A percentile compares a stretch with the other conserved stretches of the same genome.
phyloP scores from a whole-genome alignment of 2,797 vertebrate genomes.

The Danio choprae region DNA sequence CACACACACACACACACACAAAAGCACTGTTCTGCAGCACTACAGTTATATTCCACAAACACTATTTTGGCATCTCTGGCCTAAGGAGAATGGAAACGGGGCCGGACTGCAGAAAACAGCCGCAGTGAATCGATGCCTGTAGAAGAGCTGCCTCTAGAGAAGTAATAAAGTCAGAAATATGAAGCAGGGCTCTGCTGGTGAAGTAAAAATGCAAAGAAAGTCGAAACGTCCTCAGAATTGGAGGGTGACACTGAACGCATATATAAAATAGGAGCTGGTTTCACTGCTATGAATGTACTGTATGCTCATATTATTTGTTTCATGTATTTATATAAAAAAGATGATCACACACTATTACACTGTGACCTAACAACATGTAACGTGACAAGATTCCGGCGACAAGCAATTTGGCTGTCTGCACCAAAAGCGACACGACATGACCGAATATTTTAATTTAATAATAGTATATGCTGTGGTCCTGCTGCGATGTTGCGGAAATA shows the following conservation, averaged over 20 bases:
- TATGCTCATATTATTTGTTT: not conserved
- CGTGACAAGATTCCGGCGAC: too few species aligned
- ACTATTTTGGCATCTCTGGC: conserved; percentile 32
- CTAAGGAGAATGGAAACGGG: not conserved
- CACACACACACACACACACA: conserved; percentile 36
- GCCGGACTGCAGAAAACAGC: conserved; percentile 23
- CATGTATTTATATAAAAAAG: not conserved
- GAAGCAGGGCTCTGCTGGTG: not conserved
- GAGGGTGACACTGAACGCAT: not conserved
- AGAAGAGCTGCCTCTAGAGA: conserved; percentile 26
- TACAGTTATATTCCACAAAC: conserved; percentile 31
- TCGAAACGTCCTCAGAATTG: not conserved
- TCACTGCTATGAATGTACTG: not conserved
- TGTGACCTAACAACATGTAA: too few species aligned
- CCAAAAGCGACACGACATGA: too few species aligned
- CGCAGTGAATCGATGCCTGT: conserved; percentile 26
- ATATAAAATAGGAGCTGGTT: not conserved
- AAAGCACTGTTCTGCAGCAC: conserved; percentile 16
- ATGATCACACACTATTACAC: not conserved
- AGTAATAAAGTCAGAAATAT: conserved; percentile 23
- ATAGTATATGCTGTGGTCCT: too few species aligned
- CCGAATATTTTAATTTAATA: too few species aligned
- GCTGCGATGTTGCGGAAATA: too few species aligned
- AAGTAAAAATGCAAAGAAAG: not conserved
- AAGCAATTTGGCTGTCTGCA: too few species aligned